Conservation (phyloP, 2,797 vertebrate genomes). For the Acestrorhynchus altus region DNA sequence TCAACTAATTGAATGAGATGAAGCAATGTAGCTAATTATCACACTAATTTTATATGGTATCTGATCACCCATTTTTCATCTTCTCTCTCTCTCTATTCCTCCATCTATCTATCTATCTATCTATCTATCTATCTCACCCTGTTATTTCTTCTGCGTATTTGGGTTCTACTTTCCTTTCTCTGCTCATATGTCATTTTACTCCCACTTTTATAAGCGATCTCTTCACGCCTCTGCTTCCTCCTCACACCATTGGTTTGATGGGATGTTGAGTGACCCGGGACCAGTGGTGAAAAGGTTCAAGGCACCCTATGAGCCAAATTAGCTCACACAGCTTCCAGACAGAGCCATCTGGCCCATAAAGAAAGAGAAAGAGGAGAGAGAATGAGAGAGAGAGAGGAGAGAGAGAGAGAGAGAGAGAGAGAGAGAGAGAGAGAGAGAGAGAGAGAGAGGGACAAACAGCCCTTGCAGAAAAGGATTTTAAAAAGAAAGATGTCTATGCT, state of each 20-base stretch:
- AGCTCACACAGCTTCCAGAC: slow-evolving; percentile 14
- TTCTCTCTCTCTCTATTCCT: not conserved
- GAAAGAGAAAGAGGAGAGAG: slow-evolving; percentile 18
- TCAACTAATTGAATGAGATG: too few species aligned
- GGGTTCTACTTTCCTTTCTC: not conserved
- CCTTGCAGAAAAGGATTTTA: too few species aligned
- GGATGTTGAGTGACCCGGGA: slow-evolving; percentile 42
- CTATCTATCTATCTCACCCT: slow-evolving; percentile 7
- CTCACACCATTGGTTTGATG: slow-evolving; percentile 33
- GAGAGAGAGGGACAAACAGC: slow-evolving; percentile 15
- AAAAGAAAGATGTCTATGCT: too few species aligned
- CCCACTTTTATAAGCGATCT: not conserved
- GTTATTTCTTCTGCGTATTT: slow-evolving; percentile 4
- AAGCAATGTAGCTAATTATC: too few species aligned
- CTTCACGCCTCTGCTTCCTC: too few species aligned
- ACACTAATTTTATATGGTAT: too few species aligned
- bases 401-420: slow-evolving; percentile 23
- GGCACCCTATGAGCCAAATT: not conserved
- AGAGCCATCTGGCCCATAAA: slow-evolving; percentile 42
- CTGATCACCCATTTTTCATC: not conserved
- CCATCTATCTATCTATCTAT: slow-evolving; percentile 18
- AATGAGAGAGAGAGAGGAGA: not conserved
- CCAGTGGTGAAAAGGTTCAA: slow-evolving; percentile 25
- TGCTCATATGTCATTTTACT: not conserved
- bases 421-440: slow-evolving; percentile 21